These are phyloP conservation scores for Drosophila gaucha DNA, from an alignment of 2,888 invertebrate genomes.

Conservation along the genomic window DNA sequence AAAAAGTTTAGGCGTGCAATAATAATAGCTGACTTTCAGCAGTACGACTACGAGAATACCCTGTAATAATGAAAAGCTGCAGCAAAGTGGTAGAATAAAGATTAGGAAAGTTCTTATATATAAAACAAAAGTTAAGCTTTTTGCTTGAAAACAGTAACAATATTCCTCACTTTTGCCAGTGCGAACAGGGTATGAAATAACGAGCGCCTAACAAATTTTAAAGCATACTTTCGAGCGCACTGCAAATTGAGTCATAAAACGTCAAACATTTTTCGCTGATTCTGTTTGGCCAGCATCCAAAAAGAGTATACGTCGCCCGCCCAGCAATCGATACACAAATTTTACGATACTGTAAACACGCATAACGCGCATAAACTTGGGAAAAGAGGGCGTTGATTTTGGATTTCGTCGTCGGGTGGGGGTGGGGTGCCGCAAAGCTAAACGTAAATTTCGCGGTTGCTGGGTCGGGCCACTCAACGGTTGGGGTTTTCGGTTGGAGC, in stretches of 20 bases:
- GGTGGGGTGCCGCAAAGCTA: background rate
- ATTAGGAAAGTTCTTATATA: background rate
- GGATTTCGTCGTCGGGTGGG: background rate
- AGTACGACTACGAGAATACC: background rate
- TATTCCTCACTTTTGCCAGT: background rate
- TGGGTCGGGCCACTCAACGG: too few relatives aligned
- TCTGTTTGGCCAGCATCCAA: constrained; percentile 43
- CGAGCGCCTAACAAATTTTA: constrained; percentile 33
- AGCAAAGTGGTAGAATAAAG: too few relatives aligned
- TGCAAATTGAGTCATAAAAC: constrained; percentile 72
- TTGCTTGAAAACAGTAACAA: background rate
- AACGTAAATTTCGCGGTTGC: constrained; percentile 40
- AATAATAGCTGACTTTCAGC: background rate
- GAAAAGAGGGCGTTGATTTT: constrained; percentile 6
- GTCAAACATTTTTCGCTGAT: constrained; percentile 46
- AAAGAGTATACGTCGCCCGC: constrained; percentile 25
- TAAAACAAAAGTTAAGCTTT: background rate
- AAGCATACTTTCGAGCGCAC: constrained; percentile 44
- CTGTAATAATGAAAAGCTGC: constrained; percentile 12
- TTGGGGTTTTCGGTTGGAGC: too few relatives aligned
- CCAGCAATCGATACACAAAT: constrained; percentile 73
- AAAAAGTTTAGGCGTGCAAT: constrained; percentile 36
- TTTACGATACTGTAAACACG: constrained; percentile 79
- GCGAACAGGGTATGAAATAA: constrained; percentile 34
- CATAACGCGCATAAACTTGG: constrained; percentile 67